Percentiles rank a stretch among this genome's conserved stretches.
These are phyloP conservation scores for Siderastrea radians DNA, from an alignment of 92 coral and sea anemone species.

Conservation along the genomic window DNA sequence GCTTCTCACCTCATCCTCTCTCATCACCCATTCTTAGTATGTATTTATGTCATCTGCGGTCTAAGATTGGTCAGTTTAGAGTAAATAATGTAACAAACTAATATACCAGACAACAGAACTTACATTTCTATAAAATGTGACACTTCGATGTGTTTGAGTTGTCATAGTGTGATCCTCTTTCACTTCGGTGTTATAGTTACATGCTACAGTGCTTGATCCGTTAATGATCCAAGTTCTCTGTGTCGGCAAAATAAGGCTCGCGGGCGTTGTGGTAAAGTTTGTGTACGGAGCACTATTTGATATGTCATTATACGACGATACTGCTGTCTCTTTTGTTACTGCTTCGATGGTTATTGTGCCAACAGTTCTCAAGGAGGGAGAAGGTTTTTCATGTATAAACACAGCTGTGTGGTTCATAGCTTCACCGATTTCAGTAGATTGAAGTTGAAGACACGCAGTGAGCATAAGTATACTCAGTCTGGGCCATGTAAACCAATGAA, in stretches of 20 bases:
- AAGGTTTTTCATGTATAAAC: not conserved
- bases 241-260: not conserved
- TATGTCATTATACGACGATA: not conserved
- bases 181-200: not conserved
- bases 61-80: too few relatives aligned
- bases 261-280: not conserved
- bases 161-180: too few relatives aligned
- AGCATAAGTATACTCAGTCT: constrained; percentile 1
- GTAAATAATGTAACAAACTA: not conserved
- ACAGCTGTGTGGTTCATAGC: not conserved
- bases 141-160: not conserved
- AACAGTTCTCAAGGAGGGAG: not conserved
- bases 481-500: not conserved
- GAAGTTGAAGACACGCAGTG: constrained; percentile 4
- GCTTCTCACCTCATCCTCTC: too few relatives aligned
- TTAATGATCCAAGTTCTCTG: not conserved
- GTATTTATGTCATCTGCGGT: too few relatives aligned
- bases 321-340: not conserved
- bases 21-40: too few relatives aligned
- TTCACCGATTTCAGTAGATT: not conserved
- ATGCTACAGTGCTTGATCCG: not conserved
- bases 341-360: not conserved
- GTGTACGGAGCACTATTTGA: not conserved
- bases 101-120: not conserved
- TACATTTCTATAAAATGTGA: constrained; percentile 34